Evolutionary conservation across 2,888 invertebrate species (phyloP), one percentile per base, ranked within the genome.

Genomic region (Rhamnusium bicolor): DNA sequence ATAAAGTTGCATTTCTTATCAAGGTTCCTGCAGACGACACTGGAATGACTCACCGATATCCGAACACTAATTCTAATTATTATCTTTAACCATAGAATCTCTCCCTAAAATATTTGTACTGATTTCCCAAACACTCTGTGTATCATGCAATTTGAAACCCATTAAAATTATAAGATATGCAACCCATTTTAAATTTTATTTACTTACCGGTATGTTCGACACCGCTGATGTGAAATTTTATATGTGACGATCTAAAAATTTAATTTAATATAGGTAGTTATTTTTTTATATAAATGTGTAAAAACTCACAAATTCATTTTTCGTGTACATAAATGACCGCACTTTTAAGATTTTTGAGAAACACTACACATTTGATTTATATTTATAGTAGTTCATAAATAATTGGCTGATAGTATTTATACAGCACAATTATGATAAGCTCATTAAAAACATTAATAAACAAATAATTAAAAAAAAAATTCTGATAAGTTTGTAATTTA

Each of bases 181-280:
- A n/a, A n/a, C n/a, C n/a, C n/a, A n/a, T n/a, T n/a, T n/a, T n/a
- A n/a, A n/a, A n/a, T n/a, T n/a, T n/a, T 19, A 61, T 18, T 40
- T 21, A 40, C 62, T 73, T 74, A 79, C 80, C 75, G 60, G 67
- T 75, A 63, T 79, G 72, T 71, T 74, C 72, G 14, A 73, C 66
- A 66, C 79, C 71, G 16, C 78, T 76, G 10, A 80, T 47, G 46
- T 76, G 78, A 21, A 80, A 74, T 29, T 69, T 75, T 8, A 74
- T 74, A 19, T 21, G 24, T 12, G 51, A n/a, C 4, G 19, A 18
- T 46, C 47, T 47, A 46, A 61, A 47, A 58, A 58, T 58, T 16
- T 4, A 24, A 51, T 4, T 24, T 7, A n/a, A 53, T 21, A 24
- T n/a, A 2, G 1, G 12, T 40, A 40, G n/a, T 40, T 12, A 12